Conservation (phyloP, 2,797 vertebrate species). For the Anabacerthia variegaticeps region DNA sequence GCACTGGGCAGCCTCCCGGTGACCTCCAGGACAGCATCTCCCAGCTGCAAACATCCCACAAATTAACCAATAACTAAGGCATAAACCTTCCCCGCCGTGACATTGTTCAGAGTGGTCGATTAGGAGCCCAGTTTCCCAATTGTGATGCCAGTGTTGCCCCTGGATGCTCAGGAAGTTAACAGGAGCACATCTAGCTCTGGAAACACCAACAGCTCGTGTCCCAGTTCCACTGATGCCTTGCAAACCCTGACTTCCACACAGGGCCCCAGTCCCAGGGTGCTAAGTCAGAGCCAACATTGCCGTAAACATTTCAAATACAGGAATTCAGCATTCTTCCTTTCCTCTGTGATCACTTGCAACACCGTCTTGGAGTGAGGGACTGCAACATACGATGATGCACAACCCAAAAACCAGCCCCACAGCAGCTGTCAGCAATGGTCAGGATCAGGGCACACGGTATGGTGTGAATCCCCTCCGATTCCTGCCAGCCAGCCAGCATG, state of each 20-base stretch:
- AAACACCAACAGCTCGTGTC: accelerated
- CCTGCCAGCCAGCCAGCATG: background rate
- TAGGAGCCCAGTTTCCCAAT: background rate
- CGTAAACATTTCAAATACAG: accelerated
- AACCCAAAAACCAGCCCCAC: accelerated
- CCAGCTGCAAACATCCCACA: background rate
- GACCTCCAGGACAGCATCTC: background rate
- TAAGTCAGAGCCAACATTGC: background rate
- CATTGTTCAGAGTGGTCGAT: background rate
- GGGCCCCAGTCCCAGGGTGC: accelerated
- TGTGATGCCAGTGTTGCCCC: background rate
- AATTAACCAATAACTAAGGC: background rate
- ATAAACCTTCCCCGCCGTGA: background rate
- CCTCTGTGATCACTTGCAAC: background rate
- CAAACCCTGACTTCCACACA: background rate
- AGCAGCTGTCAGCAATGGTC: background rate
- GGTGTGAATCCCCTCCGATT: background rate
- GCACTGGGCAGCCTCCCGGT: background rate
- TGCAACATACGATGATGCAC: background rate
- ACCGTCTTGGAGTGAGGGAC: background rate
- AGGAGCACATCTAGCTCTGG: background rate
- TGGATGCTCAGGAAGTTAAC: background rate
- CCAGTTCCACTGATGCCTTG: accelerated
- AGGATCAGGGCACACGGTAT: accelerated
- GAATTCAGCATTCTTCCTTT: background rate